A percentile compares a stretch with the other conserved stretches of the same genome.
Evolutionary conservation across 2,797 vertebrate genomes (phyloP).

Genomic region (Clarias pachynema): DNA sequence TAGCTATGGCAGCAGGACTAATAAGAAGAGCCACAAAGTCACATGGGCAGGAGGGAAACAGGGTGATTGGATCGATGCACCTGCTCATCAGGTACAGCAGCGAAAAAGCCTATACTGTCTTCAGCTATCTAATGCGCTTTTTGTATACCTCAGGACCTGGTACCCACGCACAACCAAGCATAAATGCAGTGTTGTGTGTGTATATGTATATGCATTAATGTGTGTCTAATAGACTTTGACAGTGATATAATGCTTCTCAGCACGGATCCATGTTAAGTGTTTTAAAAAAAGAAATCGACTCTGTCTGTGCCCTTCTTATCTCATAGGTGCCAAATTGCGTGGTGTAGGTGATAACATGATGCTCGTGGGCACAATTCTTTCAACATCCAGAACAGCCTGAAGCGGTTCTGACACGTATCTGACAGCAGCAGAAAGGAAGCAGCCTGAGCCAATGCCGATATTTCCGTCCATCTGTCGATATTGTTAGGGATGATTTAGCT

Average conservation of each 20-base stretch:
- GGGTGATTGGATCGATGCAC: not conserved
- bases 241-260: slow-evolving; percentile 19
- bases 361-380: slow-evolving; percentile 19
- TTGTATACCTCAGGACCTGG: not conserved
- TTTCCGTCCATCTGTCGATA: slow-evolving; percentile 17
- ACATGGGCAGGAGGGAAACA: not conserved
- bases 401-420: slow-evolving; percentile 6
- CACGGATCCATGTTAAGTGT: slow-evolving; percentile 15
- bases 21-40: not conserved
- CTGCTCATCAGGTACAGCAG: not conserved
- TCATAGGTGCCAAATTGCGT: slow-evolving; percentile 15
- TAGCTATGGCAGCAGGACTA: not conserved
- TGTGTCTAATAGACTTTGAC: not conserved
- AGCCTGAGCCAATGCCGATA: slow-evolving; percentile 2
- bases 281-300: slow-evolving; percentile 10
- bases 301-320: slow-evolving; percentile 20
- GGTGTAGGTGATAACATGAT: slow-evolving; percentile 34
- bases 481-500: slow-evolving; percentile 14
- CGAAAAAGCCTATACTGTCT: not conserved
- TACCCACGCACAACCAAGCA: not conserved
- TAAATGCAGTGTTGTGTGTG: not conserved
- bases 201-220: not conserved
- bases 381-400: slow-evolving; percentile 13
- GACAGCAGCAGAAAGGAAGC: slow-evolving; percentile 15
- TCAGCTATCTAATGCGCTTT: not conserved